Base-by-base conservation (phyloP, 1,140 invertebrate species). In the Hylaeus volcanicus region DNA sequence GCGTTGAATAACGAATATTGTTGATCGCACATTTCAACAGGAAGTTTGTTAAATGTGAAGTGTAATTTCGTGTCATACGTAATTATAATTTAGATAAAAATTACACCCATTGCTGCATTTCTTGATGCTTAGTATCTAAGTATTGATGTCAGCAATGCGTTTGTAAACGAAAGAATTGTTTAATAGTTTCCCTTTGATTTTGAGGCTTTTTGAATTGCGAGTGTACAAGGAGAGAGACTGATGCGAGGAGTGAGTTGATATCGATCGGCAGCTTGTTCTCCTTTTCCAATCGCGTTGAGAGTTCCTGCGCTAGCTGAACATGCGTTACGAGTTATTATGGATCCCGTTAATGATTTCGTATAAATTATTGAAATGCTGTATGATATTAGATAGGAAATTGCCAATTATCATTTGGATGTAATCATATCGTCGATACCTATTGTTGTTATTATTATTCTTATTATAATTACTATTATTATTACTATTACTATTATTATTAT, bases 301-400 rank as follows among this genome's bases (percentile, higher is more conserved):
- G 84, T 87, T 87, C 81, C 78, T 87, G 81, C 61, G 63, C 26
- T 76, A 82, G 55, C 9, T 83, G 68, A 75, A 60, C 15, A 41
- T 69, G 55, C 41, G 53, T 65, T 80, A 76, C 45, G 43, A 84
- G 39, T 70, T 66, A 14, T 68, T 79, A 64, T 2, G 48, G 65
- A 76, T 39, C 14, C 64, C 48, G 60, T 77, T 86, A 84, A 58
- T 86, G 51, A 84, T 87, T 79, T 86, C 41, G 60, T 26, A 79
- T 82, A 61, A 83, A 81, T 86, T 78, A 74, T 87, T 81, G 66
- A 84, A 51, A 77, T 5, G 26, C 68, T 87, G 82, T 87, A 84
- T 55, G 77, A 84, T 86, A 87, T 77, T 87, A 83, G 78, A 77
- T 87, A 86, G 76, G 63, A 74, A 58, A 81, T 77, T 74, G 56